Evolutionary conservation across 2,797 vertebrate species (phyloP), one percentile per base, ranked within the genome.

Genomic region (Aulostomus chinensis): DNA sequence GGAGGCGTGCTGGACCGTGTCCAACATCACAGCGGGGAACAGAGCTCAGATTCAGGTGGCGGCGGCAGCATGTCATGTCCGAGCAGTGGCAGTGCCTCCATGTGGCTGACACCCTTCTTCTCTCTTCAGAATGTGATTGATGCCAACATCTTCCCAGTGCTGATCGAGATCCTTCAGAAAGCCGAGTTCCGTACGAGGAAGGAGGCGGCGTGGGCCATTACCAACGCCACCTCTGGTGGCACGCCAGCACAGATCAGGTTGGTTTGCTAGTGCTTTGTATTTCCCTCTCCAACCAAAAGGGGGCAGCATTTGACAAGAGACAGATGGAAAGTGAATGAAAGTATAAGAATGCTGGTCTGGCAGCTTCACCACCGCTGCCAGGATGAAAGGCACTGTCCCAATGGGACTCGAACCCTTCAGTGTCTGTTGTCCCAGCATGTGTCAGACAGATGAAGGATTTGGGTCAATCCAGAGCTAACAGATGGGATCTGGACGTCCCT

Each of bases 161-260:
- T 96, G 65, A 95, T 95, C 21, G 94, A 95, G 80, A 94, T 95
- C 78, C 92, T 96, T 64, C 94, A 96, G 63, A 96, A 96, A 85
- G 94, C 94, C 4, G 94, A 96, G 78, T 96, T 95, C 70, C 93
- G 93, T n/a, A 96, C 94, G 4, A 93, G 93, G 76, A 96, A 95
- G 75, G 94, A 96, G 78, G 94, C 94, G 22, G 93, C 94, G 0
- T 95, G 94, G 94, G 94, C 93, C 3, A 92, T 96, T 59, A 95
- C 94, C 34, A 95, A 96, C 21, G 93, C 93, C 60, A 94, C 93
- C 1, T 95, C 93, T 7, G 94, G 94, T 68, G 94, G 94, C 45
- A 93, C 93, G 7, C 91, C 93, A 56, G 93, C 92, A 56, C 94
- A 96, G 73, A 95, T 95, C 29, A 91, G 93, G 85, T 84, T 46